Base-by-base conservation (phyloP, 2,888 invertebrate genomes). In the Melolontha melolontha region DNA sequence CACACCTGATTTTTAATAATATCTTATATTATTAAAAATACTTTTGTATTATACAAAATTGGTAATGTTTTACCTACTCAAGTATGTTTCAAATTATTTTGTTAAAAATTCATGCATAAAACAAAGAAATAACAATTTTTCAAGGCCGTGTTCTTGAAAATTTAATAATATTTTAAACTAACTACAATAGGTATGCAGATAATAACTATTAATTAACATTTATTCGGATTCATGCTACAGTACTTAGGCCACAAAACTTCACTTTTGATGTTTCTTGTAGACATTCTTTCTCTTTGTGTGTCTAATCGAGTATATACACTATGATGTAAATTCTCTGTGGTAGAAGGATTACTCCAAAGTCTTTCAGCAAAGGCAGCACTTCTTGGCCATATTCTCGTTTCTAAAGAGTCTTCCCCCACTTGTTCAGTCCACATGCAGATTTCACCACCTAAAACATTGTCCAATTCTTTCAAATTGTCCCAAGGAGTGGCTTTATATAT, bases 361-460 rank as follows among this genome's bases (percentile, higher is more conserved):
- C 94, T 86, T 84, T 94, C 94, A 0, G 91, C 93, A 71, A 93
- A 82, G 1, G 94, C 94, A 0, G 93, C 91, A 5, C 90, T 85
- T 70, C 94, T 86, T 39, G 94, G 94, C 93, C 94, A 94, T 77
- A 94, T 84, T 79, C 93, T 87, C 73, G 90, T 89, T 80, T 93
- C 92, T 75, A 93, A 79, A 66, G 90, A 90, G 66, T 88, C 87
- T 74, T 90, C 87, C 57, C 88, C 91, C 44, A 90, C 88, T 84
- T 92, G 92, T 81, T 95, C 95, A 39, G 89, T 89, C 95, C 95
- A 95, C 77, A 93, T 86, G 70, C 93, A 92, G 8, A 89, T 92
- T 78, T 93, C 92, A 5, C 92, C 94, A 0, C 94, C 94, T 57
- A 90, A 82, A 22, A 88, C 80, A 69, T 75, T 72, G 1, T 73